Conservation (phyloP, 2,888 invertebrate species). For the Theodoxus fluviatilis region DNA sequence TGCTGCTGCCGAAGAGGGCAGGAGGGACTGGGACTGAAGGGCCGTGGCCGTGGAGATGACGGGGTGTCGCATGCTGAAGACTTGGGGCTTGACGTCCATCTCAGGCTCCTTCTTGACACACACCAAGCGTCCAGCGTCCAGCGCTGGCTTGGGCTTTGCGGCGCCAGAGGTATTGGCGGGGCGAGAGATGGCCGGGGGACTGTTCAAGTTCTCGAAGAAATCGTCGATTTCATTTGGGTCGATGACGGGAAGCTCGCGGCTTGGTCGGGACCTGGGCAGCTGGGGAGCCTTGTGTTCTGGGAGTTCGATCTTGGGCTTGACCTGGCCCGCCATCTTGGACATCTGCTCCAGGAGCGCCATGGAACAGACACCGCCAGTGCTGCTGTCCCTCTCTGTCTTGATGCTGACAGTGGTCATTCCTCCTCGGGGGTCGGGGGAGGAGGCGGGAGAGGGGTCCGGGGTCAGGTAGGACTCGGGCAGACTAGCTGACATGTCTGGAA, state of each 20-base stretch:
- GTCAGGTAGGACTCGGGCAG: conserved; percentile 55
- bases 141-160: not conserved
- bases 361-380: conserved; percentile 27
- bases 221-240: conserved; percentile 36
- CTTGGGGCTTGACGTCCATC: conserved; percentile 6
- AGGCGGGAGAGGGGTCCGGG: conserved; percentile 55
- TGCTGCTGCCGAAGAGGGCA: not conserved
- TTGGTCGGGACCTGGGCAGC: not conserved
- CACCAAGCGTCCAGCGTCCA: not conserved
- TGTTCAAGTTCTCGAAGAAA: conserved; percentile 33
- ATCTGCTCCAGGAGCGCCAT: conserved; percentile 44
- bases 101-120: conserved; percentile 14
- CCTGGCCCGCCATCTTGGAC: conserved; percentile 27
- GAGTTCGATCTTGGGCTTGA: conserved; percentile 23
- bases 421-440: conserved; percentile 45
- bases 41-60: not conserved
- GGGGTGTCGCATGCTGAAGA: not conserved
- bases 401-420: not conserved
- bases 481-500: conserved; percentile 40
- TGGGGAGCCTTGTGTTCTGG: not conserved
- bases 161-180: conserved; percentile 24
- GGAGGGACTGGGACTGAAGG: conserved; percentile 13
- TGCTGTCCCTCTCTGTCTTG: conserved; percentile 27
- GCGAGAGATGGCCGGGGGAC: conserved; percentile 24
- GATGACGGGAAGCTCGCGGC: conserved; percentile 37